Evolutionary conservation across 2,888 invertebrate species (phyloP), one percentile per base, ranked within the genome.

Genomic region (Athalia cordata): DNA sequence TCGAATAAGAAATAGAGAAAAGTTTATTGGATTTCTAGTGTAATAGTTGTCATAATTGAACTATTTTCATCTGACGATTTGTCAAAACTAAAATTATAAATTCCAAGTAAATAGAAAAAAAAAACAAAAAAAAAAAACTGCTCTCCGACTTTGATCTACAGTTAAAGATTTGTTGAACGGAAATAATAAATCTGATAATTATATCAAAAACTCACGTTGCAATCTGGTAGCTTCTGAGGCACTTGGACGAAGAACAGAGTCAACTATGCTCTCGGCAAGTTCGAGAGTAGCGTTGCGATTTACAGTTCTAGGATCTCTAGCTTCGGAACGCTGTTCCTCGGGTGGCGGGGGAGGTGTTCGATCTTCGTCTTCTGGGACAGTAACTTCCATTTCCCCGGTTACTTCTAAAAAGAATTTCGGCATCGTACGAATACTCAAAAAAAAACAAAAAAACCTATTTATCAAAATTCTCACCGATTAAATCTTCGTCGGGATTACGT

Each of bases 211-310:
- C 77, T 77, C 52, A 77, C 77, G 65, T 15, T 77, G 65, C 15
- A 66, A 45, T 64, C 77, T 57, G 3, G 77, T 67, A 0, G 67
- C 66, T 55, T 66, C 67, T 1, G 77, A 66, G 43, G 75, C 83
- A 49, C 85, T 85, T 1, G 90, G 87, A 43, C 88, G 87, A 11
- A 91, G 83, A 9, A 91, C 90, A 15, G 91, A 90, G 80, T 91
- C 91, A 2, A 91, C 90, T 66, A 91, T 89, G 77, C 90, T 91
- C 81, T 90, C 90, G 1, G 91, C 90, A 9, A 91, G 84, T 80
- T 89, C 89, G 47, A 87, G 83, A 3, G 88, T 87, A 1, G 88
- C 83, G 81, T 85, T 88, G 2, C 86, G 79, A 79, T 84, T 85
- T 7, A 84, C 82, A 6, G 85, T 82, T 29, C 85, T 84, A 7